These are phyloP conservation scores for Unio pictorum DNA, from an alignment of 2,888 invertebrate species.

Conservation along the genomic window DNA sequence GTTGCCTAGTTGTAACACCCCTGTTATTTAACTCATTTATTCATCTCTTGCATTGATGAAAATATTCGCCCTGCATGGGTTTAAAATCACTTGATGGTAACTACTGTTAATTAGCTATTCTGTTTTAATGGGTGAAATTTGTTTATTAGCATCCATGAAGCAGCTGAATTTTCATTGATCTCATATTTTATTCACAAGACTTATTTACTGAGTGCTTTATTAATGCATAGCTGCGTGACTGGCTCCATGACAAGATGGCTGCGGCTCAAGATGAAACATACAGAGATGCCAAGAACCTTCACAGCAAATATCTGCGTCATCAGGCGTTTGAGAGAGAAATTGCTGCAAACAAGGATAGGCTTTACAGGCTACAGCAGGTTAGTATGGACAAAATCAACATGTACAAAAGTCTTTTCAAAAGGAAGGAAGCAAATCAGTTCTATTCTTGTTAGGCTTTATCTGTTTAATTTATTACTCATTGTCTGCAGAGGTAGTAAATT, in stretches of 20 bases:
- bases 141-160: no score
- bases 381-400: conserved; percentile 1
- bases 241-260: conserved; percentile 99
- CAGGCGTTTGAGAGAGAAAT: conserved; percentile 99
- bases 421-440: background rate
- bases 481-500: no score
- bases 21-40: no score
- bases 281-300: conserved; percentile 96
- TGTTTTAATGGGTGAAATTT: no score
- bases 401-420: background rate
- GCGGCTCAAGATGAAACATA: conserved; percentile 99
- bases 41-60: no score
- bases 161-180: no score
- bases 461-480: background rate
- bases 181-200: no score
- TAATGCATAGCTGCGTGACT: conserved; percentile 83
- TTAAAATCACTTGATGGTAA: no score
- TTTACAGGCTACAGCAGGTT: conserved; percentile 67
- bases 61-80: no score
- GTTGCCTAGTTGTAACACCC: no score
- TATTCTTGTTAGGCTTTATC: background rate
- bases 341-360: conserved; percentile 83
- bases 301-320: conserved; percentile 99
- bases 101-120: no score
- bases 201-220: no score